Base-by-base conservation (phyloP, 2,888 invertebrate species). In the Aradus depressus region DNA sequence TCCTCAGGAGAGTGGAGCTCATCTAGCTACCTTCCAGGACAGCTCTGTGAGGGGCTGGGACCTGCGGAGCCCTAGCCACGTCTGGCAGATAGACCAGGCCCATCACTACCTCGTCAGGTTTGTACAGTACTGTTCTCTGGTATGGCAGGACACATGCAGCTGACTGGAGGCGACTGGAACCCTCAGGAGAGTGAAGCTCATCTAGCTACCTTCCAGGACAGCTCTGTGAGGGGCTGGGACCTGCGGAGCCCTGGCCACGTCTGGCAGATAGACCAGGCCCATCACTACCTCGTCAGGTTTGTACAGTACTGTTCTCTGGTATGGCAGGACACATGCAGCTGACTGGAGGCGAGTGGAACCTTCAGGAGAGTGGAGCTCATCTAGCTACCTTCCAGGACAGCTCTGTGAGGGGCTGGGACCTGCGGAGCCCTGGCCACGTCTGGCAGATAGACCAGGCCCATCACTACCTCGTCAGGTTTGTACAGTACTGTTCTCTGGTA, bases 281-380 rank as follows among this genome's bases (percentile, higher is more conserved):
- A 97, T 69, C 77, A 81, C 16, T 92, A 95, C 67, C 74, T 89
- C 32, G 82, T 90, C 1, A 69, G 74, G 72, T 71, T n/a, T n/a
- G n/a, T n/a, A n/a, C n/a, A n/a, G n/a, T n/a, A n/a, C n/a, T n/a
- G n/a, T n/a, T n/a, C n/a, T n/a, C n/a, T n/a, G n/a, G n/a, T n/a
- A n/a, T n/a, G n/a, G n/a, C 84, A 68, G 81, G 82, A 57, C 77
- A 84, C 59, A 81, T 82, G 26, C 83, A 84, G 64, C 83, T 88
- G 63, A 84, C 82, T 1, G 80, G 76, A 44, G 92, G 91, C 6
- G 85, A 89, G 68, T 97, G 96, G 95, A 92, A 92, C 67, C 93
- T 95, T 8, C 93, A 96, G 64, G 90, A 91, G 65, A 84, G 84
- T 60, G 82, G 83, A 60, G 77, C 79, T 55, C 85, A 88, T 69